Evolutionary conservation across 1,140 invertebrate species (phyloP).

Genomic region (Caenorhabditis briggsae): DNA sequence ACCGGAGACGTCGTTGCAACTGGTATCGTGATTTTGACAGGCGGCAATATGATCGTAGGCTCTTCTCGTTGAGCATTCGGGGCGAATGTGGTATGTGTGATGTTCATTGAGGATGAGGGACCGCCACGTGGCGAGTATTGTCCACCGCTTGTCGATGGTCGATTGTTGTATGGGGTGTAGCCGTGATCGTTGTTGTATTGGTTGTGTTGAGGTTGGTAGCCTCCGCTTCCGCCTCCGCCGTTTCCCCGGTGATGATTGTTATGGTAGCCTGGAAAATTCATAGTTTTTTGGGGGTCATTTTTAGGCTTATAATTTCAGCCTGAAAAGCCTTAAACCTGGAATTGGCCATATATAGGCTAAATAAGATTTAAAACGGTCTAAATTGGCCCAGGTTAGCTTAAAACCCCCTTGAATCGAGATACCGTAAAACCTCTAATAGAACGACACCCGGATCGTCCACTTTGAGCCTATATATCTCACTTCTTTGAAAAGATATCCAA

Average conservation of each 20-base stretch:
- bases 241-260: background rate
- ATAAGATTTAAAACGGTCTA: no score
- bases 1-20: background rate
- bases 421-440: no score
- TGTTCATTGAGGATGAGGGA: constrained; percentile 16
- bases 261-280: background rate
- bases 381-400: no score
- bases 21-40: constrained; percentile 3
- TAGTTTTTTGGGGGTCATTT: no score
- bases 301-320: no score
- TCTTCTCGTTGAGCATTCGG: background rate
- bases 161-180: background rate
- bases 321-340: no score
- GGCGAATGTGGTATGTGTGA: constrained; percentile 42
- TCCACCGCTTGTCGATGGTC: background rate
- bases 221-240: background rate
- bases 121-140: background rate
- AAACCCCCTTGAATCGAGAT: no score
- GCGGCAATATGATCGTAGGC: background rate
- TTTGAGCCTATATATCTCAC: no score
- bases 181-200: background rate
- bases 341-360: no score
- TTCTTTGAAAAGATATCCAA: no score
- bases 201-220: background rate
- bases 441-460: no score